phyloP scores from a whole-genome alignment of 2,888 invertebrate species.

The Thumatha senex region DNA sequence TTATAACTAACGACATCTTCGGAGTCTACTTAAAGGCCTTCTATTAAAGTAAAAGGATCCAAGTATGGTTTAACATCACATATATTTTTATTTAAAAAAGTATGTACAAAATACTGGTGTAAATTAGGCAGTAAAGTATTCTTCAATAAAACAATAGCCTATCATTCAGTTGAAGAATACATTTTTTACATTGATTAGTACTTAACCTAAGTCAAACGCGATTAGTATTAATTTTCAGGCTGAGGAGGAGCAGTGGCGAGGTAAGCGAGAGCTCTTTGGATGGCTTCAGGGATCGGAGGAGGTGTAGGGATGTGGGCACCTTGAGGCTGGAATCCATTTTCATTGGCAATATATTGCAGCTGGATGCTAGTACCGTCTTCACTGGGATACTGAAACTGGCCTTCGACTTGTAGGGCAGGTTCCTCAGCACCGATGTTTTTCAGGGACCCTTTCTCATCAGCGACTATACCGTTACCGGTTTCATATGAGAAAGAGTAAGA shows the following conservation, averaged over 20 bases:
- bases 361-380: slow-evolving; percentile 85
- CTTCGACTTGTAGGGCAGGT: slow-evolving; percentile 82
- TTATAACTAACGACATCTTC: too few species aligned
- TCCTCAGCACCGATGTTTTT: slow-evolving; percentile 82
- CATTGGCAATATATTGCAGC: slow-evolving; percentile 86
- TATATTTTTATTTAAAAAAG: slow-evolving; percentile 10
- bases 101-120: slow-evolving; percentile 30
- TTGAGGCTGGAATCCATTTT: slow-evolving; percentile 87
- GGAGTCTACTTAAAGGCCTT: too few species aligned
- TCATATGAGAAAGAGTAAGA: slow-evolving; percentile 83
- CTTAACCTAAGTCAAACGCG: slow-evolving; percentile 31
- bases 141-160: slow-evolving; percentile 18
- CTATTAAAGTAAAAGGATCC: neutral
- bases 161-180: slow-evolving; percentile 21
- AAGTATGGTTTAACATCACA: neutral
- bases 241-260: slow-evolving; percentile 86
- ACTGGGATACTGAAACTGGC: slow-evolving; percentile 85
- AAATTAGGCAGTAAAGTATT: slow-evolving; percentile 23
- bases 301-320: slow-evolving; percentile 85
- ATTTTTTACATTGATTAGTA: slow-evolving; percentile 24
- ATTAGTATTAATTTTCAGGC: slow-evolving; percentile 46
- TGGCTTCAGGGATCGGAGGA: slow-evolving; percentile 88
- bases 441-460: slow-evolving; percentile 79
- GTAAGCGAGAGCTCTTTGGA: slow-evolving; percentile 86
- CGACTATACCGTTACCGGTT: slow-evolving; percentile 86